These are phyloP conservation scores for Microlaimidae sp. DNA, from an alignment of 2,888 invertebrate species.

Conservation along the genomic window DNA sequence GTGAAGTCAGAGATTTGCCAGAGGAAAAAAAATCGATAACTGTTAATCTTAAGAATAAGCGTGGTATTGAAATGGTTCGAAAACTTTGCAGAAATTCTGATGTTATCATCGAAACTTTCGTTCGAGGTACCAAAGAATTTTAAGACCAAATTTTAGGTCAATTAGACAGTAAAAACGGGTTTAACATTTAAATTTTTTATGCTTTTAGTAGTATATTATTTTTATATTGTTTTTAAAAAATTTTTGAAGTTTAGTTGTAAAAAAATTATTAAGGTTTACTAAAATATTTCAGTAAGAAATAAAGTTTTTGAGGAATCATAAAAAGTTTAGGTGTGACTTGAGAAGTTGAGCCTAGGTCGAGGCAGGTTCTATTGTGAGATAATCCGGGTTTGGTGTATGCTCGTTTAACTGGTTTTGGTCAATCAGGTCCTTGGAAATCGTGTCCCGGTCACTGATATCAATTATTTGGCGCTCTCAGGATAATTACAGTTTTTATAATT, in stretches of 20 bases:
- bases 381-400: constrained; percentile 59
- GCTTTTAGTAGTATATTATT: too few species aligned
- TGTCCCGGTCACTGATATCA: constrained; percentile 93
- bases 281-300: too few species aligned
- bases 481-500: too few species aligned
- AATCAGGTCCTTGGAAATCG: constrained; percentile 53
- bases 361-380: constrained; percentile 46
- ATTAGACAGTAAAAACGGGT: too few species aligned
- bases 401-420: constrained; percentile 78
- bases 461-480: constrained; percentile 74
- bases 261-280: too few species aligned
- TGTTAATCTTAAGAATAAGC: constrained; percentile 57
- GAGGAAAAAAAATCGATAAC: constrained; percentile 67
- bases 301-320: too few species aligned
- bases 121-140: constrained; percentile 49
- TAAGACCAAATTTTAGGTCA: too few species aligned
- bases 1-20: constrained; percentile 51
- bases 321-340: constrained; percentile 62
- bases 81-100: constrained; percentile 57
- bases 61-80: constrained; percentile 53
- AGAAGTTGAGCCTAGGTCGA: constrained; percentile 72
- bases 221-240: too few species aligned
- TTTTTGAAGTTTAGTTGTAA: too few species aligned
- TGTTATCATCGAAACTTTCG: constrained; percentile 77
- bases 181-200: too few species aligned